Conservation (phyloP, 1,140 invertebrate genomes). For the Probaryconus sp. region DNA sequence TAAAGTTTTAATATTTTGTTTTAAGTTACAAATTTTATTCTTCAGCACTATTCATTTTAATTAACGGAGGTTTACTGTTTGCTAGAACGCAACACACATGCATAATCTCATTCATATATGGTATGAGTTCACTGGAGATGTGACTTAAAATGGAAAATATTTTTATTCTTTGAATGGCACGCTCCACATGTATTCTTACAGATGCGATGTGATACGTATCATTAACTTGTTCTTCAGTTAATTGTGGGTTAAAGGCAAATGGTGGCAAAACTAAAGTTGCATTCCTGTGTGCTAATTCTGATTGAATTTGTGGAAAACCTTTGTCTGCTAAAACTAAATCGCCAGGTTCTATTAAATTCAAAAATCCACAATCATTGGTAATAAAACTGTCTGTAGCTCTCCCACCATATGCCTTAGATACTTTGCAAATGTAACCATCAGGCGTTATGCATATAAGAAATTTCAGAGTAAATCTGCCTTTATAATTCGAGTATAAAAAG, state of each 20-base stretch:
- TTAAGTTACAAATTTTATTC: conserved; percentile 23
- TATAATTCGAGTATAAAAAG: conserved; percentile 29
- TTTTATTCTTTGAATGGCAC: conserved; percentile 58
- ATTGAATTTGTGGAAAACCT: no score
- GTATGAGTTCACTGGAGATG: conserved; percentile 22
- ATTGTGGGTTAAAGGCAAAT: conserved; percentile 40
- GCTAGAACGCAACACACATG: conserved; percentile 26
- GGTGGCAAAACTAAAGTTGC: conserved; percentile 64
- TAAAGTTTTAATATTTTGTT: conserved; percentile 4
- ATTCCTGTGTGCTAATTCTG: no score
- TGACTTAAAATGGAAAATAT: conserved; percentile 30
- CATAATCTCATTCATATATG: conserved; percentile 40
- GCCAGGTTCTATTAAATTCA: no score
- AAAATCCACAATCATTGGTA: no score
- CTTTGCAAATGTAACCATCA: not conserved
- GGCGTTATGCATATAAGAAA: conserved; percentile 29
- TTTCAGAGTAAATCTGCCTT: conserved; percentile 27
- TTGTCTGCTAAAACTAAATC: no score
- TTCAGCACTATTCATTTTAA: no score
- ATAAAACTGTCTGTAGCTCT: conserved; percentile 18
- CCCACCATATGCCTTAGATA: conserved; percentile 19
- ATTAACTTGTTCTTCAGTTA: conserved; percentile 49
- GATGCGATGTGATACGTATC: conserved; percentile 60
- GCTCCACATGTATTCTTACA: conserved; percentile 65
- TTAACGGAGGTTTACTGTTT: no score